These are phyloP conservation scores for Caranx melampygus DNA, from an alignment of 2,113 vertebrate species.

Conservation along the genomic window DNA sequence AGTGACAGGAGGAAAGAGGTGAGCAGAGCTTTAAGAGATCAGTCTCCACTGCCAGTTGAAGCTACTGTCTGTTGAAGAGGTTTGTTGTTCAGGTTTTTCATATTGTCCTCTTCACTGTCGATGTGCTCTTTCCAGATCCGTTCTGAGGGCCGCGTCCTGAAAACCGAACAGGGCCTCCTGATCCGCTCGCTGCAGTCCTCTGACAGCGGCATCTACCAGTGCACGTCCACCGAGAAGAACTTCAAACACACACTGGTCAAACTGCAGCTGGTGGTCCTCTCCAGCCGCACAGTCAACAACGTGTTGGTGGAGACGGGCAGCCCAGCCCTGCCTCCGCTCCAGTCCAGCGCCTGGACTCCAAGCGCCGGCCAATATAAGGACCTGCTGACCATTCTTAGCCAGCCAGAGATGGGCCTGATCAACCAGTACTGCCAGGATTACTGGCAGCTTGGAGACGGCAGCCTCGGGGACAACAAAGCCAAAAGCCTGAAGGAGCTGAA, in stretches of 20 bases:
- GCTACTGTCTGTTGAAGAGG: not conserved
- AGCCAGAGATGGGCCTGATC: constrained; percentile 97
- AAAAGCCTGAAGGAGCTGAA: constrained; percentile 90
- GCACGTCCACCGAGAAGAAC: constrained; percentile 98
- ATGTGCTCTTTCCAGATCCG: constrained; percentile 85
- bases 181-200: constrained; percentile 92
- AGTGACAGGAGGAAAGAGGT: constrained; percentile 97
- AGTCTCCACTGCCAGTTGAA: not conserved
- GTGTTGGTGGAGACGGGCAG: constrained; percentile 88
- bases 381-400: constrained; percentile 95
- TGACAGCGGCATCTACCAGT: constrained; percentile 94
- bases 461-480: constrained; percentile 83
- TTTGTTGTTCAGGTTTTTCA: not conserved
- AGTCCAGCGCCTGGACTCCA: constrained; percentile 85
- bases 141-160: constrained; percentile 92
- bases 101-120: not conserved
- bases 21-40: constrained; percentile 37
- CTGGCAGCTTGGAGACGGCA: constrained; percentile 89
- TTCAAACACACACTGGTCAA: constrained; percentile 95
- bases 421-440: constrained; percentile 99
- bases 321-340: constrained; percentile 74
- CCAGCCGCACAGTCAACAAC: constrained; percentile 88
- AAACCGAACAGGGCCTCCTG: constrained; percentile 94
- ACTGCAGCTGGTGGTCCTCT: constrained; percentile 93
- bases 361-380: constrained; percentile 91